Conservation (phyloP, 37 sponge, comb jelly and placozoan genomes). For the Lycopodina hypogea region DNA sequence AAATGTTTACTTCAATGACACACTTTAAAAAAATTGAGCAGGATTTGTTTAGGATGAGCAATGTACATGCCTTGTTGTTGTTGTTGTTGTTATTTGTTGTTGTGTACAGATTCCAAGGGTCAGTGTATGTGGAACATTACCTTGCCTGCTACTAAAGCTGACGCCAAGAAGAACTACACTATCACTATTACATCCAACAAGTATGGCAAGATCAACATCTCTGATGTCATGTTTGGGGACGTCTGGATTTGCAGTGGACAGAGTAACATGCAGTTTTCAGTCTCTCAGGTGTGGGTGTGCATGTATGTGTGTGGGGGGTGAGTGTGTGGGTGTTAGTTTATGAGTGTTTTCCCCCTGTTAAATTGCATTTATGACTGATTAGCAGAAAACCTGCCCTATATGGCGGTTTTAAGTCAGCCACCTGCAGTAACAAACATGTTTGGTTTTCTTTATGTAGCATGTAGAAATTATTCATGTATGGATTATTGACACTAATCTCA, state of each 20-base stretch:
- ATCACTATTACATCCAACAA: constrained; percentile 38
- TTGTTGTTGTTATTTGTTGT: background rate
- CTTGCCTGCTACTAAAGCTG: constrained; percentile 36
- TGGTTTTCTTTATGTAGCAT: too few relatives aligned
- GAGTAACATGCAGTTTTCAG: constrained; percentile 79
- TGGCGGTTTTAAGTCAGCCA: background rate
- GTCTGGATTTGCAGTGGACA: constrained; percentile 79
- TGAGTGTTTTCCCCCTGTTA: constrained; percentile 14
- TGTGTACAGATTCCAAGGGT: background rate
- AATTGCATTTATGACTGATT: background rate
- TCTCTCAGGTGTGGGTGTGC: too few relatives aligned
- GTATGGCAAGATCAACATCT: constrained; percentile 18
- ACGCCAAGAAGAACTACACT: background rate
- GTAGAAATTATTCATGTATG: too few relatives aligned
- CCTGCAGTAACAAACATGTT: too few relatives aligned
- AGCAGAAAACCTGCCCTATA: too few relatives aligned
- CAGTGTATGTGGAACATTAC: constrained; percentile 16
- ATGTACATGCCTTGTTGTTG: too few relatives aligned
- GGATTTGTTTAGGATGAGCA: too few relatives aligned
- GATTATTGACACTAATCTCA: too few relatives aligned
- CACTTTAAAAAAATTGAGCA: too few relatives aligned
- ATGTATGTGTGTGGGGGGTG: too few relatives aligned
- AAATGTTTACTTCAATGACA: too few relatives aligned
- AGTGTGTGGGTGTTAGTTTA: too few relatives aligned
- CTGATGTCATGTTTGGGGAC: constrained; percentile 75